Evolutionary conservation across 2,113 vertebrate species (phyloP), one percentile per base, ranked within the genome.

Genomic region (Oncorhynchus masou): DNA sequence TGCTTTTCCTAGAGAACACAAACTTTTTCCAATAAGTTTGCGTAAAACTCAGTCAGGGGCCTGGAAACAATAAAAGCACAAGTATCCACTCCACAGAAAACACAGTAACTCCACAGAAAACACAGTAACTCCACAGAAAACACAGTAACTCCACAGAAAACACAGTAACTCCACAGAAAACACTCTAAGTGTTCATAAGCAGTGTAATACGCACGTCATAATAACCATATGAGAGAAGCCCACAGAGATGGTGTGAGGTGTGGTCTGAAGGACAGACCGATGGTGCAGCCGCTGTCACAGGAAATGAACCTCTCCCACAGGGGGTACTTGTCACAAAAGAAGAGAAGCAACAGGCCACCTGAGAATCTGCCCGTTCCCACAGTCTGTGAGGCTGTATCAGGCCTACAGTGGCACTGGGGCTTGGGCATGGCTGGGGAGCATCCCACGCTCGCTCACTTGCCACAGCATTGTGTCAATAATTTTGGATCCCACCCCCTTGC

Each of bases 281-380:
- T 9, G 83, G 84, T 9, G 4, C 84, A 65, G 39, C 39, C 39
- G 39, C 70, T 49, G 76, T 86, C 59, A 68, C 81, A 89, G 86
- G 90, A 91, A 90, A 81, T 69, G 68, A 84, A 75, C 78, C 74
- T 80, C 83, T 83, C 83, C 80, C 79, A 60, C 79, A 81, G 48
- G 74, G 70, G 75, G 39, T 77, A 71, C 84, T 87, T 80, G 81
- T 87, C 76, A 81, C 74, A 66, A 31, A 79, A 45, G 39, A 45
- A 45, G 39, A 45, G 39, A 83, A 84, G 79, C 85, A 78, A 79
- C 79, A 78, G 76, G 81, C 83, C 82, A 72, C 84, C 71, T 81
- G 83, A 87, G 83, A 90, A 82, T 82, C 80, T 20, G 22, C 45
- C 59, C 67, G 71, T 92, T 93, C 87, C 88, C 90, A 91, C 87